Percentiles rank a stretch among this genome's conserved stretches.
Conservation (phyloP, 2,888 invertebrate species). For the Andricus curvator region DNA sequence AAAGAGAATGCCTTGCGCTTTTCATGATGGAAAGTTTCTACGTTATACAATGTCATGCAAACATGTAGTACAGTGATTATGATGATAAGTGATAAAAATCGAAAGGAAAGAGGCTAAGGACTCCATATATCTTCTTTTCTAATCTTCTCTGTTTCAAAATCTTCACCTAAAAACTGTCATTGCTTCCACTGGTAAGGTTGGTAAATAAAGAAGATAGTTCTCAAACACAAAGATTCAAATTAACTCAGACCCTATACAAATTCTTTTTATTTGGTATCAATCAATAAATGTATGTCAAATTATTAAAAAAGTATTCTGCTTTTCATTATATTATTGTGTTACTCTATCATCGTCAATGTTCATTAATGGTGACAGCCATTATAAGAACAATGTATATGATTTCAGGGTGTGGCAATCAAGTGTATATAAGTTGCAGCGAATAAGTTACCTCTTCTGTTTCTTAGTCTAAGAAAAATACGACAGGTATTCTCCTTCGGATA, state of each 20-base stretch:
- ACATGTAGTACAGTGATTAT: neutral
- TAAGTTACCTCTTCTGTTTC: slow-evolving; percentile 53
- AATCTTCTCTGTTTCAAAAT: no score
- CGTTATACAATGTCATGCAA: slow-evolving; percentile 30
- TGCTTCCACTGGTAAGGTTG: no score
- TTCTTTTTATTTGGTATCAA: no score
- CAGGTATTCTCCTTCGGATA: slow-evolving; percentile 52
- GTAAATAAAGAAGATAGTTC: no score
- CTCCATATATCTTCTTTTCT: no score
- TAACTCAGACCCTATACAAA: no score
- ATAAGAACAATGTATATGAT: slow-evolving; percentile 67
- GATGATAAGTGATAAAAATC: neutral
- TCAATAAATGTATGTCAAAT: no score
- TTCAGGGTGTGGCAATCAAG: slow-evolving; percentile 72
- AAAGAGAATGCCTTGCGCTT: slow-evolving; percentile 34
- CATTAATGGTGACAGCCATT: slow-evolving; percentile 38
- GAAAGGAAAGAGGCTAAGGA: neutral
- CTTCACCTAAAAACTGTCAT: no score
- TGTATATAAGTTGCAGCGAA: slow-evolving; percentile 45
- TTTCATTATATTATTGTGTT: no score
- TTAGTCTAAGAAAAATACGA: slow-evolving; percentile 51
- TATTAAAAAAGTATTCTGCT: no score
- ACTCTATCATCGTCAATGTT: neutral
- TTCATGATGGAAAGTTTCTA: slow-evolving; percentile 32
- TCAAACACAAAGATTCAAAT: no score